Base-by-base conservation (phyloP, 2,888 invertebrate genomes). In the Dilophus febrilis region DNA sequence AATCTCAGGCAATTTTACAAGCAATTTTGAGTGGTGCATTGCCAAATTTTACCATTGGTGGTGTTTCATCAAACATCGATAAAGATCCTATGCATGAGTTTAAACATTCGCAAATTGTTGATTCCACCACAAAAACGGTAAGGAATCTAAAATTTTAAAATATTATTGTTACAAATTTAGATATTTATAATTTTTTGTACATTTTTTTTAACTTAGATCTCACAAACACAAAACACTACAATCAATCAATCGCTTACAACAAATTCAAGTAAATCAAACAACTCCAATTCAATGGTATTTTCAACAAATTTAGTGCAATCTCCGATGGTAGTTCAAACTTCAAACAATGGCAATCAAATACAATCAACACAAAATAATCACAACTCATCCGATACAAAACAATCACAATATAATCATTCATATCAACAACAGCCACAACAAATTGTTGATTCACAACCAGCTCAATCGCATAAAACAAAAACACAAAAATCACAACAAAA, bases 1-100 rank as follows among this genome's bases (percentile, higher is more conserved):
- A 64, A 41, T 62, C 63, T 17, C 63, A 63, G 46, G 50, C 59
- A 8, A 62, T 63, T 39, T 42, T 63, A 34, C 64, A 63, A 43
- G 64, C 63, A 6, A 47, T 63, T 40, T 46, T 63, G 12, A 64
- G 59, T 40, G 64, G 64, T 3, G 60, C 64, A 1, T 36, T 63
- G 38, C 60, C 59, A 18, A 61, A 63, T 48, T 52, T 63, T 19
- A 62, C 63, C 19, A 58, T 63, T 34, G 57, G 63, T 34, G 61
- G 59, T 45, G 63, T 63, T 38, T 56, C 61, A 3, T 31, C 38
- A 26, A 39, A 26, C 26, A 10, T 34, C 32, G 32, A 32, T 22
- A 22, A 34, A 19, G 18, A 7, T 7, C 17, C n/a, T n/a, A n/a
- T n/a, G n/a, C 29, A 29, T n/a, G 17, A 17, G 29, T 16, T 16